Evolutionary conservation across 2,797 vertebrate genomes (phyloP).

Genomic region (Brachymystax lenok): DNA sequence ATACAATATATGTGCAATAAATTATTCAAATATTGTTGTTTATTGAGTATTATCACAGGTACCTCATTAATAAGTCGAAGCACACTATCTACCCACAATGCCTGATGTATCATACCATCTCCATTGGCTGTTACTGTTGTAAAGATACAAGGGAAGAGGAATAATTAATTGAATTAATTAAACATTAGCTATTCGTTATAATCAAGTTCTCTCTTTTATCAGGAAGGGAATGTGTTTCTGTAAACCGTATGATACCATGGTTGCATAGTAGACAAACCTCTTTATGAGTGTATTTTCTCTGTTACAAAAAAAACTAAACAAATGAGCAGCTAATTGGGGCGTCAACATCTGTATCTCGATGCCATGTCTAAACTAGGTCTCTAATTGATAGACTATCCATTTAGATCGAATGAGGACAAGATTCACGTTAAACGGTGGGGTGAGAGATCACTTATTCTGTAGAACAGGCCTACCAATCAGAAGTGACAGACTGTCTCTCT

Average conservation of each 20-base stretch:
- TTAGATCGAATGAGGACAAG: slow-evolving; percentile 57
- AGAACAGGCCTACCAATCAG: slow-evolving; percentile 72
- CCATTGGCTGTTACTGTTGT: slow-evolving; percentile 49
- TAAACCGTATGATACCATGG: not conserved
- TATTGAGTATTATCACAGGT: slow-evolving; percentile 66
- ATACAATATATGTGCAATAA: slow-evolving; percentile 70
- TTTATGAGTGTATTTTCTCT: slow-evolving; percentile 24
- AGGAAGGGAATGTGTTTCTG: slow-evolving; percentile 15
- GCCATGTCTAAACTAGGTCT: slow-evolving; percentile 22
- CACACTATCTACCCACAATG: slow-evolving; percentile 70
- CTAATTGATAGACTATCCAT: slow-evolving; percentile 54
- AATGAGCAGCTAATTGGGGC: slow-evolving; percentile 25
- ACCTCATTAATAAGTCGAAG: slow-evolving; percentile 67
- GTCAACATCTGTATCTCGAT: slow-evolving; percentile 4
- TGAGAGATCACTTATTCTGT: slow-evolving; percentile 74
- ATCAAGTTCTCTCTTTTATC: slow-evolving; percentile 27
- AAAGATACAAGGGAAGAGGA: slow-evolving; percentile 34
- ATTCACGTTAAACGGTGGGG: slow-evolving; percentile 55
- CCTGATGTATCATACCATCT: slow-evolving; percentile 54
- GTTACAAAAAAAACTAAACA: slow-evolving; percentile 23
- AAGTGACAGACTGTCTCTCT: slow-evolving; percentile 77
- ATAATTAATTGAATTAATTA: not conserved
- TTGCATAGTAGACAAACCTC: slow-evolving; percentile 13
- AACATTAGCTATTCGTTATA: slow-evolving; percentile 44
- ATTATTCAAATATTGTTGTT: slow-evolving; percentile 79